Evolutionary conservation across 2,888 invertebrate genomes (phyloP), one percentile per base, ranked within the genome.

Genomic region (Kuschelorhynchus macadamiae): DNA sequence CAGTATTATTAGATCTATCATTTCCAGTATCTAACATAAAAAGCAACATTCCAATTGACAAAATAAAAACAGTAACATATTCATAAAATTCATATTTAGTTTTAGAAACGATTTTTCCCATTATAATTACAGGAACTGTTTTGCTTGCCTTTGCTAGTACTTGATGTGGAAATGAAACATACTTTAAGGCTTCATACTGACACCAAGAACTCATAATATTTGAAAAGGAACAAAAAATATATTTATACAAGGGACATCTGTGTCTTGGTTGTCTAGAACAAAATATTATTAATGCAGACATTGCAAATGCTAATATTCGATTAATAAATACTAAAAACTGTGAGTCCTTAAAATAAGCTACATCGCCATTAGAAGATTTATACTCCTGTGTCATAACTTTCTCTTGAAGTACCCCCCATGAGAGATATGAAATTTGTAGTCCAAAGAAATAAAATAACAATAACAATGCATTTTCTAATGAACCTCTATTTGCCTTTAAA

Each of bases 151-250:
- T 99, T 0, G 97, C 96, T 72, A 96, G 83, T 74, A 94, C 96
- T 88, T 98, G 98, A 49, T 97, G 96, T 1, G 98, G 98, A 83
- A 99, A 99, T 80, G 94, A 97, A 78, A 99, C 96, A 84, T 93
- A 99, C 83, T 98, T 98, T 46, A 99, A 87, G 17, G 98, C 98
- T 85, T 99, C 99, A 82, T 99, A 99, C 85, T 99, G 99, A 84
- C 97, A 98, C 98, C 98, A 99, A 49, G 97, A 97, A 81, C 97
- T 97, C 88, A 99, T 90, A 72, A 98, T 95, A 84, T 99, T 99
- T 12, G 97, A 96, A 78, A 99, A 91, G 2, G 98, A 96, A 80
- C 97, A 96, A 86, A 92, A 98, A 0, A 94, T 92, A 85, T 97
- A 98, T 85, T 96, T 94, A 84, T 96, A 97, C 9, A 97, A 86